phyloP scores from a whole-genome alignment of 2,888 invertebrate species.

The Epistrophe grossulariae region DNA sequence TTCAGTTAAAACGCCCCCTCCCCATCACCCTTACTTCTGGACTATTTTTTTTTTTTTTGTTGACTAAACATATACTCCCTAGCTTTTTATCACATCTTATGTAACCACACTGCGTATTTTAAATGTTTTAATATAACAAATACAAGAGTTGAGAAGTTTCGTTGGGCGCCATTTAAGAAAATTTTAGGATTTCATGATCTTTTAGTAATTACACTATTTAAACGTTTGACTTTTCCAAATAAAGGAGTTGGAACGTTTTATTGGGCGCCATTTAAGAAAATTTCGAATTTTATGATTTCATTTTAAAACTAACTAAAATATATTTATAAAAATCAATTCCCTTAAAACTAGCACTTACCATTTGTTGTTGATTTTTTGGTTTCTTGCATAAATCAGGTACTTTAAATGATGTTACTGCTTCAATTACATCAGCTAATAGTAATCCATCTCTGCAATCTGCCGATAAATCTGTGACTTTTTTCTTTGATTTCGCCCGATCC shows the following conservation, averaged over 20 bases:
- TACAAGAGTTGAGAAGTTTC: neutral
- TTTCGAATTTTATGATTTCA: neutral
- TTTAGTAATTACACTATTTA: too few species aligned
- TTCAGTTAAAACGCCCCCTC: too few species aligned
- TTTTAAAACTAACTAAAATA: too few species aligned
- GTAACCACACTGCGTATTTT: too few species aligned
- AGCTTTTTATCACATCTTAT: too few species aligned
- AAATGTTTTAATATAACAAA: too few species aligned
- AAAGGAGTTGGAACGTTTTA: neutral
- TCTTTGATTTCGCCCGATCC: constrained; percentile 94
- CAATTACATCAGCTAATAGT: constrained; percentile 95
- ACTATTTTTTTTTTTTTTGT: too few species aligned
- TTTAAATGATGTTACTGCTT: constrained; percentile 93
- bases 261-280: constrained; percentile 3
- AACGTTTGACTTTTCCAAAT: too few species aligned
- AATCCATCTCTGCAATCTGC: constrained; percentile 96
- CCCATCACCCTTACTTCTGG: too few species aligned
- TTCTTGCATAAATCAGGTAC: constrained; percentile 92
- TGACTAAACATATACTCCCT: too few species aligned
- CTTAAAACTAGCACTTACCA: constrained; percentile 88
- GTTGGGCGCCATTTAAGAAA: constrained; percentile 1
- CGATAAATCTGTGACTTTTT: constrained; percentile 93
- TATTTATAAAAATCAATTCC: too few species aligned
- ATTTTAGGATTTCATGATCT: neutral
- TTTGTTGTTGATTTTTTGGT: constrained; percentile 95